Conservation (phyloP, 2,113 vertebrate genomes). For the Xiphophorus couchianus region DNA sequence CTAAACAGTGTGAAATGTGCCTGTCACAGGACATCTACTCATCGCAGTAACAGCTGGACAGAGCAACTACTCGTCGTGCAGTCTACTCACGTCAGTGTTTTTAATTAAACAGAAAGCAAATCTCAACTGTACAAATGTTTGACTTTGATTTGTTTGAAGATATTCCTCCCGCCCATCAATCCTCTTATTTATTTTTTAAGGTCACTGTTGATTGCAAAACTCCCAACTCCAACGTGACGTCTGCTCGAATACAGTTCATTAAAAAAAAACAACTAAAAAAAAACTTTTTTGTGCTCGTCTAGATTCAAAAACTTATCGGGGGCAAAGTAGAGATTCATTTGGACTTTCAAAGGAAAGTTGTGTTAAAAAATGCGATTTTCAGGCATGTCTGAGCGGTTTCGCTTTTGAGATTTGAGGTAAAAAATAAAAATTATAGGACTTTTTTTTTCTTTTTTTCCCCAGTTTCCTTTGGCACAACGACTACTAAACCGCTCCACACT, state of each 20-base stretch:
- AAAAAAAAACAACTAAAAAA: not conserved
- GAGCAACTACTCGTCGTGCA: conserved; percentile 33
- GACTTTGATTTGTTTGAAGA: conserved; percentile 67
- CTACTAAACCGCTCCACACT: conserved; percentile 40
- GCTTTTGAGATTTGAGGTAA: conserved; percentile 15
- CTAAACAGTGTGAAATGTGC: conserved; percentile 55
- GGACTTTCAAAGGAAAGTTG: conserved; percentile 13
- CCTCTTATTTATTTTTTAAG: conserved; percentile 20
- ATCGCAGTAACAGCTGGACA: conserved; percentile 54
- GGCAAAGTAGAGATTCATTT: conserved; percentile 16
- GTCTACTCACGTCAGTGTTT: conserved; percentile 49
- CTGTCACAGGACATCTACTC: conserved; percentile 40
- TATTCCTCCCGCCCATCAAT: conserved; percentile 44
- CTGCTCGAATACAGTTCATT: not conserved
- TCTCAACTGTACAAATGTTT: conserved; percentile 70
- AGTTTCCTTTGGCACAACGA: conserved; percentile 81
- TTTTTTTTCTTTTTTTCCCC: conserved; percentile 18
- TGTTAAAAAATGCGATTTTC: conserved; percentile 7
- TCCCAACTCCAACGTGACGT: conserved; percentile 4
- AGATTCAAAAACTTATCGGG: conserved; percentile 29
- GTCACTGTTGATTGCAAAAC: conserved; percentile 43
- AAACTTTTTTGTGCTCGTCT: conserved; percentile 70
- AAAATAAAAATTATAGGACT: conserved; percentile 40
- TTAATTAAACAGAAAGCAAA: conserved; percentile 63
- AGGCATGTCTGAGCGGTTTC: conserved; percentile 1